Percentiles rank a stretch among this genome's conserved stretches.
Evolutionary conservation across 1,140 invertebrate genomes (phyloP).

Genomic region (Magallana angulata): DNA sequence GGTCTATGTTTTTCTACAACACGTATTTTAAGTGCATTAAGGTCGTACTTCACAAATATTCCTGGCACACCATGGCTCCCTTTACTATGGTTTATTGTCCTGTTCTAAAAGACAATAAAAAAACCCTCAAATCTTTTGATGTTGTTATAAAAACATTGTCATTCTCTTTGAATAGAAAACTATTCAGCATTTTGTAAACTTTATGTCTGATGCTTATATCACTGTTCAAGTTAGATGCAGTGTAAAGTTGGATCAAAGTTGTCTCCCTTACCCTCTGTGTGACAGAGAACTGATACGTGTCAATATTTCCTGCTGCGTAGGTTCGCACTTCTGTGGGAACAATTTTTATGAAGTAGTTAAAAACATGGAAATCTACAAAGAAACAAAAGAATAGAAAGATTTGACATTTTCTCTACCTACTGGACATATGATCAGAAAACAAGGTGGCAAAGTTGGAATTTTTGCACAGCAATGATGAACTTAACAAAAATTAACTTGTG

Average conservation of each 20-base stretch:
- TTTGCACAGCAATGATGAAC: no score
- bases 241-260: no score
- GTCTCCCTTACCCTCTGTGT: constrained; percentile 85
- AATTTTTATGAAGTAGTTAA: constrained; percentile 97
- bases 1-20: constrained; percentile 89
- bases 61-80: constrained; percentile 95
- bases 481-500: no score
- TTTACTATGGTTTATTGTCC: constrained; percentile 87
- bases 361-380: constrained; percentile 87
- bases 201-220: not conserved
- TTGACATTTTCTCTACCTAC: no score
- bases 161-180: not conserved
- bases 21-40: constrained; percentile 89
- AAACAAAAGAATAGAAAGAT: constrained; percentile 33
- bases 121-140: not conserved
- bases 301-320: constrained; percentile 76
- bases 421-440: no score
- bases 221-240: not conserved
- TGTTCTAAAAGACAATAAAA: constrained; percentile 77
- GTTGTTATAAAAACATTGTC: not conserved
- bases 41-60: constrained; percentile 97
- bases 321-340: constrained; percentile 95
- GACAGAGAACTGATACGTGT: constrained; percentile 96
- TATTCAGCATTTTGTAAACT: not conserved
- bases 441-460: no score